These are phyloP conservation scores for Macropus fuliginosus DNA, from an alignment of 2,797 vertebrate genomes.

Conservation along the genomic window DNA sequence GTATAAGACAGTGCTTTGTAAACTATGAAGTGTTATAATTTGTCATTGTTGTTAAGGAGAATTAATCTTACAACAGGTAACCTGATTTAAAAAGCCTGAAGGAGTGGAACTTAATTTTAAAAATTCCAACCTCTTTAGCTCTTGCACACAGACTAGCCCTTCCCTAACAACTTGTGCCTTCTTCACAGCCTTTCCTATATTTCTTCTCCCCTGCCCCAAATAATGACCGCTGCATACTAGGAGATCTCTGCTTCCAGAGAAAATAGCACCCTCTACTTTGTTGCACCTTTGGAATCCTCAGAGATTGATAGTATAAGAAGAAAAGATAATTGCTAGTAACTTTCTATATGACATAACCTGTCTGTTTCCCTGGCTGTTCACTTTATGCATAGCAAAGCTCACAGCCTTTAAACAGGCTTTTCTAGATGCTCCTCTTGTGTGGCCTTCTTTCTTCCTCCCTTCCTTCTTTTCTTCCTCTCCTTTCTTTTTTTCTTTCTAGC, in stretches of 20 bases:
- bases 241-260: neutral
- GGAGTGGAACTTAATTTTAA: neutral
- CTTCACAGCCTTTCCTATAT: neutral
- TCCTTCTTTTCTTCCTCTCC: neutral
- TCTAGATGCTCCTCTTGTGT: accelerated
- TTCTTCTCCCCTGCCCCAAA: neutral
- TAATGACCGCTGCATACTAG: accelerated
- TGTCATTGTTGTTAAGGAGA: neutral
- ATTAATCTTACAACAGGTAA: neutral
- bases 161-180: accelerated
- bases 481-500: conserved; percentile 60
- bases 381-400: neutral
- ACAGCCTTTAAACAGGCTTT: neutral
- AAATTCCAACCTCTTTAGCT: neutral
- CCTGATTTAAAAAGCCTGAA: neutral
- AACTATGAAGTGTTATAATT: neutral
- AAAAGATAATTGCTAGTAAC: neutral
- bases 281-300: accelerated
- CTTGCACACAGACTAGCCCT: neutral
- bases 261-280: neutral
- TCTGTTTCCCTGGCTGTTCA: accelerated
- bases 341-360: accelerated
- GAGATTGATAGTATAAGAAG: accelerated
- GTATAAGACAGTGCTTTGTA: neutral
- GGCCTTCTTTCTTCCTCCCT: neutral